These are phyloP conservation scores for Chionodraco myersi DNA, from an alignment of 2,113 vertebrate species.

Conservation along the genomic window DNA sequence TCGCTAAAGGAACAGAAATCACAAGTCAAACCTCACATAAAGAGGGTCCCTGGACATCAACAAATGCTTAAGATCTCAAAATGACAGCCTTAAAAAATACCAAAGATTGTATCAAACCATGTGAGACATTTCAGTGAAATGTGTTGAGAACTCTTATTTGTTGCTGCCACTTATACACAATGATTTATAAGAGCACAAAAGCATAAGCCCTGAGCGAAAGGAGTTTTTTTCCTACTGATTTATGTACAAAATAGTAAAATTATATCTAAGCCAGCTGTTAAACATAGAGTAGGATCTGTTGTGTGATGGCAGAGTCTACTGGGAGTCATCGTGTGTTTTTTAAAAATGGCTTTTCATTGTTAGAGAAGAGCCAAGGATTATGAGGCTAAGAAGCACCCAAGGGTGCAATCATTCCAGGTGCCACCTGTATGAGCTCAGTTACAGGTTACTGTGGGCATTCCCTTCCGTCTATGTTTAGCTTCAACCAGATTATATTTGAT, in stretches of 20 bases:
- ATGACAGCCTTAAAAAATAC: conserved; percentile 14
- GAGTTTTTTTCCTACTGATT: neutral
- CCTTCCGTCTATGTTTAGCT: neutral
- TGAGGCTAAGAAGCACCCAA: neutral
- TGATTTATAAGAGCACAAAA: neutral
- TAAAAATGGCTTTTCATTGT: neutral
- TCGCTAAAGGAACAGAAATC: neutral
- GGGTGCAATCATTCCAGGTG: neutral
- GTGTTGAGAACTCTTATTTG: neutral
- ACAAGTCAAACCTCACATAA: neutral
- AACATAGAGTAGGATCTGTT: neutral
- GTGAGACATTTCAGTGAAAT: neutral
- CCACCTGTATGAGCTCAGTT: neutral
- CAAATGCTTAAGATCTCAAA: neutral
- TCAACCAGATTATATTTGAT: too few species aligned
- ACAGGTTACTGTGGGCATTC: too few species aligned
- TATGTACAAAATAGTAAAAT: neutral
- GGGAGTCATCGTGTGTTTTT: neutral
- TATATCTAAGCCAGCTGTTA: neutral
- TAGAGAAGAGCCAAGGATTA: neutral
- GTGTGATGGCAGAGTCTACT: neutral
- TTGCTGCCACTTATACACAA: neutral
- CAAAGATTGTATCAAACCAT: conserved; percentile 6
- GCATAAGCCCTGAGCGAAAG: neutral
- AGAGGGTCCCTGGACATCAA: neutral